These are phyloP conservation scores for Haemorhous mexicanus DNA, from an alignment of 2,113 vertebrate species.

Conservation along the genomic window DNA sequence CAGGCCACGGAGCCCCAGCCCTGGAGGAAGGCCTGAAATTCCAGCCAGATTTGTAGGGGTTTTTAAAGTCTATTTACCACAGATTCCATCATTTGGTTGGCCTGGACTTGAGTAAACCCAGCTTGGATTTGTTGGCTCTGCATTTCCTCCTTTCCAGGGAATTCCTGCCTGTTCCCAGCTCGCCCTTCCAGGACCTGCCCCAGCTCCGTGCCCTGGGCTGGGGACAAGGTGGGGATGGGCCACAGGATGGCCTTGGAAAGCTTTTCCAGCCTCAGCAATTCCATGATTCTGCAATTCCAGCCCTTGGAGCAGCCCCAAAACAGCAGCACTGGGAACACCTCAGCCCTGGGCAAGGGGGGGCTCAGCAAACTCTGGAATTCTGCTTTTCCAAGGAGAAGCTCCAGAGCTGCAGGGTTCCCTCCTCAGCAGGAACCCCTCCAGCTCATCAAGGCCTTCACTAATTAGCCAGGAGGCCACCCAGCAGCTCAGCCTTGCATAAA, in stretches of 20 bases:
- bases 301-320: background rate
- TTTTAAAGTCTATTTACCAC: no score
- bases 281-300: background rate
- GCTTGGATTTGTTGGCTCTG: no score
- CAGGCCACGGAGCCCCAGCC: no score
- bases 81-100: no score
- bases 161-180: no score
- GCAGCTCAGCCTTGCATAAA: background rate
- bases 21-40: background rate
- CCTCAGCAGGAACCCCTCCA: background rate
- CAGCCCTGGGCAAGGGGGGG: rapidly evolving
- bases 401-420: background rate
- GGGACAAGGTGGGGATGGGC: background rate
- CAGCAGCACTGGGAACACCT: background rate
- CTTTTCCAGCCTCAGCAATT: background rate
- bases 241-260: background rate
- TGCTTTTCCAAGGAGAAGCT: background rate
- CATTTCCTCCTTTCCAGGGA: no score
- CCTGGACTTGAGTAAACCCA: no score
- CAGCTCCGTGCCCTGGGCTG: background rate
- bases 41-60: no score
- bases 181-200: no score
- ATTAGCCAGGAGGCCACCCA: background rate
- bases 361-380: background rate
- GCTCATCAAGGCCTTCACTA: background rate